A percentile compares a stretch with the other conserved stretches of the same genome.
phyloP scores from a whole-genome alignment of 2,797 vertebrate genomes.

The Acipenser transmontanus region DNA sequence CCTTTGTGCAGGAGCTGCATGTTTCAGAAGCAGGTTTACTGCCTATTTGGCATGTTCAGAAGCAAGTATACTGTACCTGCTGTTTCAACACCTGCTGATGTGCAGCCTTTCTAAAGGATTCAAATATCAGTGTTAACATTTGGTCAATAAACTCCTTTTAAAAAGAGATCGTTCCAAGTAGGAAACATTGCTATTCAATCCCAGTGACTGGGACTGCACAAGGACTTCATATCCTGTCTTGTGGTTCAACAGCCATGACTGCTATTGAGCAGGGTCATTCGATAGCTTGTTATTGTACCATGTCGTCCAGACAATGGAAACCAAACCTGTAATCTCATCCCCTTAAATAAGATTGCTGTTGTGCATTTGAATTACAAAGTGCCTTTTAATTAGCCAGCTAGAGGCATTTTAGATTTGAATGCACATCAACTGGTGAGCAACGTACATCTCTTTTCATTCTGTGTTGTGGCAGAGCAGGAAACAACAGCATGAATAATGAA shows the following conservation, averaged over 20 bases:
- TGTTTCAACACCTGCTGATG: too few species aligned
- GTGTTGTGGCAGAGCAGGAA: neutral
- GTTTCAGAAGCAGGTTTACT: too few species aligned
- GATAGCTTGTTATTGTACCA: neutral
- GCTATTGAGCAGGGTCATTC: neutral
- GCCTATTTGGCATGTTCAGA: too few species aligned
- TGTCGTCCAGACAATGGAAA: neutral
- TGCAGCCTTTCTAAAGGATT: too few species aligned
- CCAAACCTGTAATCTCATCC: conserved; percentile 11
- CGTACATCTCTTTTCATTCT: neutral
- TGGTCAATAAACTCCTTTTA: too few species aligned
- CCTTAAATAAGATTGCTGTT: conserved; percentile 14
- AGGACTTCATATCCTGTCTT: neutral
- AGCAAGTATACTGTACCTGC: too few species aligned
- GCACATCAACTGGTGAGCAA: neutral
- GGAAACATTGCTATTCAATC: too few species aligned
- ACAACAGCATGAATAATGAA: too few species aligned
- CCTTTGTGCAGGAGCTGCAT: too few species aligned
- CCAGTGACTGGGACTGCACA: too few species aligned
- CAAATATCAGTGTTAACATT: too few species aligned
- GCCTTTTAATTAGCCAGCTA: conserved; percentile 16
- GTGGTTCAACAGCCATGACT: neutral
- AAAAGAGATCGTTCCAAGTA: too few species aligned
- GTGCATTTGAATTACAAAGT: conserved; percentile 7
- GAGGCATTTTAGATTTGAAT: neutral